Base-by-base conservation (phyloP, 2,888 invertebrate genomes). In the Stenodera caucasica region DNA sequence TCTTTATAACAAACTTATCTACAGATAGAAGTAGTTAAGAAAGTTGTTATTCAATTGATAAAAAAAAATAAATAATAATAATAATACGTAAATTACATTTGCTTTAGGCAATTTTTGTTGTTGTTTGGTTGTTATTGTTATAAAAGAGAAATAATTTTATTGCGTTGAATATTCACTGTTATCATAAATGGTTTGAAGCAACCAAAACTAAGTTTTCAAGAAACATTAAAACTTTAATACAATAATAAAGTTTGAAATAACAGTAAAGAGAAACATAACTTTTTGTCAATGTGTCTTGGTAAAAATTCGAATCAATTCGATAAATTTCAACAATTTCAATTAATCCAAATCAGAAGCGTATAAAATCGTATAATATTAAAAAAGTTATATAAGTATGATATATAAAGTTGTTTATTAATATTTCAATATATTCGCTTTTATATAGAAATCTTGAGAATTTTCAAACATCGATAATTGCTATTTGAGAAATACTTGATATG, bases 151-250 rank as follows among this genome's bases (percentile, higher is more conserved):
- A 58, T 58, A 45, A 57, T 52, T 52, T 53, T 52, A 45, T 53
- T 53, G 45, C 32, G 23, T 35, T 40, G 37, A 45, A 57, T 53
- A 57, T 53, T 57, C 51, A 11, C 49, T 58, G 53, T 53, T 49
- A 53, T 53, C 51, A 53, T 58, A 32, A 33, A 49, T 51, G 33
- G 35, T 50, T 49, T 51, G 55, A 59, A 50, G 53, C 50, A 54
- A 59, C 53, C 45, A 18, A 54, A 59, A 55, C 58, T 55, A 49
- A 37, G 29, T 51, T 30, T 49, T 50, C 26, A 55, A 40, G 53
- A 54, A 59, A 59, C 54, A 45, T 49, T 54, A 33, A 58, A 57
- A 57, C 57, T 57, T 52, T 52, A 52, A 57, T 57, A 57, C 33
- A 45, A 52, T 45, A 52, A 40, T 52, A 26, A 37, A 57, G 21